A percentile compares a stretch with the other conserved stretches of the same genome.
Evolutionary conservation across 2,888 invertebrate species (phyloP).

Genomic region (Agrotis segetum): DNA sequence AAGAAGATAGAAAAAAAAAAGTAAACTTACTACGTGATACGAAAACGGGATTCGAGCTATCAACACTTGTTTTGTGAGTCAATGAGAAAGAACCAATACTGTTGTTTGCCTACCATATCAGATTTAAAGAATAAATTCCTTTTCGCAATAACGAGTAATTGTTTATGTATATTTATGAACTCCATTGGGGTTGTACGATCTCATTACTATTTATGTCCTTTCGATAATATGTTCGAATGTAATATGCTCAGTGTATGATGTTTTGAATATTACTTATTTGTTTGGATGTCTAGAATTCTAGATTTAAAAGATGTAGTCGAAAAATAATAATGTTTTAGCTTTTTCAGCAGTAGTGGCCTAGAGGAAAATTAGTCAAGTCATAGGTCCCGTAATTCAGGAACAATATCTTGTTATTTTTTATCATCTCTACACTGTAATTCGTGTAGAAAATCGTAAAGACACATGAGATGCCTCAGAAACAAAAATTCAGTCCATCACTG

Average conservation of each 20-base stretch:
- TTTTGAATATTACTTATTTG: background rate
- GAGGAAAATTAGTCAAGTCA: too few relatives aligned
- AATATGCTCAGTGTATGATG: conserved; percentile 24
- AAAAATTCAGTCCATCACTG: too few relatives aligned
- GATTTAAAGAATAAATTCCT: conserved; percentile 61
- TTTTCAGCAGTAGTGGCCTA: too few relatives aligned
- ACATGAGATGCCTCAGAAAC: too few relatives aligned
- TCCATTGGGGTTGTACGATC: conserved; percentile 39
- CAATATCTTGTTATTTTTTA: too few relatives aligned
- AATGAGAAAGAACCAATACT: conserved; percentile 74
- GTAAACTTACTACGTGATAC: conserved; percentile 85
- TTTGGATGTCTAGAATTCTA: background rate
- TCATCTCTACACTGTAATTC: too few relatives aligned
- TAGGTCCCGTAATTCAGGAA: too few relatives aligned
- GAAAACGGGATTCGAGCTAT: conserved; percentile 80
- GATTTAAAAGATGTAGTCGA: background rate
- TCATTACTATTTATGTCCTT: conserved; percentile 59
- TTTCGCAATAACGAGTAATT: conserved; percentile 61
- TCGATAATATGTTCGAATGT: conserved; percentile 42
- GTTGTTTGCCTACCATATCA: conserved; percentile 59
- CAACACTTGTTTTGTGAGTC: conserved; percentile 84
- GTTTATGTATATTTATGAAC: conserved; percentile 63
- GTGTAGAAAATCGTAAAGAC: too few relatives aligned
- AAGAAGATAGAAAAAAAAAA: conserved; percentile 87
- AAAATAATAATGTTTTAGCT: too few relatives aligned